phyloP scores from a whole-genome alignment of 2,888 invertebrate genomes.

The Ochlodes sylvanus region DNA sequence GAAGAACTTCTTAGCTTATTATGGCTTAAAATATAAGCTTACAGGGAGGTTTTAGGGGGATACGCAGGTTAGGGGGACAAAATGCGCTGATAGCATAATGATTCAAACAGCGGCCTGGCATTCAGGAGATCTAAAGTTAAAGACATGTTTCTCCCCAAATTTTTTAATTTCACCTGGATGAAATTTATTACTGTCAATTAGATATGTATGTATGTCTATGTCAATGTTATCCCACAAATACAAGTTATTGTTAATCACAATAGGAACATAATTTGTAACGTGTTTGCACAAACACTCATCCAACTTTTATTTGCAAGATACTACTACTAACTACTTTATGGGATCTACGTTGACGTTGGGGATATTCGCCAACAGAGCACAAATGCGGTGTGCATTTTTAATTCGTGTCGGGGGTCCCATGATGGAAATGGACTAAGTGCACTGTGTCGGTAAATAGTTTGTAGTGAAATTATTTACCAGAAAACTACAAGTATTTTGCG shows the following conservation, averaged over 20 bases:
- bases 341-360: not conserved
- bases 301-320: not conserved
- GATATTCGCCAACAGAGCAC: conserved; percentile 2
- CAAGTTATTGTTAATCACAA: not conserved
- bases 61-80: too few species aligned
- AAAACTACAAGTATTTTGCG: not conserved
- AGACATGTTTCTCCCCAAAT: too few species aligned
- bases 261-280: not conserved
- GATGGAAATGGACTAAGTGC: conserved; percentile 6
- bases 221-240: too few species aligned
- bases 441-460: not conserved
- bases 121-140: too few species aligned
- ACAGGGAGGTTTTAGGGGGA: too few species aligned
- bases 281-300: not conserved
- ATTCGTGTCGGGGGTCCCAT: conserved; percentile 1
- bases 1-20: too few species aligned
- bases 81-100: too few species aligned
- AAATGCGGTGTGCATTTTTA: conserved; percentile 10
- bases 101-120: too few species aligned
- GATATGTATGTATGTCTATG: too few species aligned
- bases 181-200: too few species aligned
- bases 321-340: conserved; percentile 2
- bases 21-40: too few species aligned
- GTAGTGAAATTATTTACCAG: not conserved
- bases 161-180: too few species aligned